Evolutionary conservation across 1,140 invertebrate genomes (phyloP).

Genomic region (Drosophila nebulosa): DNA sequence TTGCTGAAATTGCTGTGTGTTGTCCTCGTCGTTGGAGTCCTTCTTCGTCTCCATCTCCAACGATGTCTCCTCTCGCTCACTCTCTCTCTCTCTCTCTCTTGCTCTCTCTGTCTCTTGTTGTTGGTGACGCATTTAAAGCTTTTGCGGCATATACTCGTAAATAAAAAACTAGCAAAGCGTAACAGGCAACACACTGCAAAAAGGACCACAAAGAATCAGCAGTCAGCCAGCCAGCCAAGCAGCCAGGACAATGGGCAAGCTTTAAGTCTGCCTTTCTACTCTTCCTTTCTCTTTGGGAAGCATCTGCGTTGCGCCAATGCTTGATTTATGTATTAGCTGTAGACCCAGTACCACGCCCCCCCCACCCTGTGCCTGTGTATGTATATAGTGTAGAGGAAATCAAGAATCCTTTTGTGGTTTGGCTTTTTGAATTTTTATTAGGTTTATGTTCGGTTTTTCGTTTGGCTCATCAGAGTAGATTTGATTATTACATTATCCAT

Average conservation of each 20-base stretch:
- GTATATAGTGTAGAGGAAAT: conserved; percentile 23
- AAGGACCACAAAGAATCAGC: conserved; percentile 5
- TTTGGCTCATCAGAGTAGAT: conserved; percentile 36
- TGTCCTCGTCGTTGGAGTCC: conserved; percentile 24
- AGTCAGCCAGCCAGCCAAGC: too few relatives aligned
- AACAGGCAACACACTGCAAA: conserved; percentile 38
- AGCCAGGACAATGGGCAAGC: conserved; percentile 15
- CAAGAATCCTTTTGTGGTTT: conserved; percentile 65
- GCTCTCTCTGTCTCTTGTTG: conserved; percentile 42
- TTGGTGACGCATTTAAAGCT: conserved; percentile 75
- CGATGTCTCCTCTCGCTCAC: too few relatives aligned
- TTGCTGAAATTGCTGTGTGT: conserved; percentile 77
- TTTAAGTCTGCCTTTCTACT: conserved; percentile 9
- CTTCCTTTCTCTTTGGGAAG: conserved; percentile 2
- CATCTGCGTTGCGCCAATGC: conserved; percentile 69
- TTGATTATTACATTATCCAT: conserved; percentile 47
- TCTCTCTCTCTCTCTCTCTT: conserved; percentile 30
- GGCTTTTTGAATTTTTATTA: conserved; percentile 76
- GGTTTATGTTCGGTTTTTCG: conserved; percentile 56
- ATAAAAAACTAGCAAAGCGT: conserved; percentile 67
- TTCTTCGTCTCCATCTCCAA: conserved; percentile 7
- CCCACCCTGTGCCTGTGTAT: background rate
- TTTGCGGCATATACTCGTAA: conserved; percentile 65
- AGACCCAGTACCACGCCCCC: conserved; percentile 45
- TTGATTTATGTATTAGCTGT: conserved; percentile 57